A percentile compares a stretch with the other conserved stretches of the same genome.
Conservation (phyloP, 2,888 invertebrate species). For the Neoascia interrupta region DNA sequence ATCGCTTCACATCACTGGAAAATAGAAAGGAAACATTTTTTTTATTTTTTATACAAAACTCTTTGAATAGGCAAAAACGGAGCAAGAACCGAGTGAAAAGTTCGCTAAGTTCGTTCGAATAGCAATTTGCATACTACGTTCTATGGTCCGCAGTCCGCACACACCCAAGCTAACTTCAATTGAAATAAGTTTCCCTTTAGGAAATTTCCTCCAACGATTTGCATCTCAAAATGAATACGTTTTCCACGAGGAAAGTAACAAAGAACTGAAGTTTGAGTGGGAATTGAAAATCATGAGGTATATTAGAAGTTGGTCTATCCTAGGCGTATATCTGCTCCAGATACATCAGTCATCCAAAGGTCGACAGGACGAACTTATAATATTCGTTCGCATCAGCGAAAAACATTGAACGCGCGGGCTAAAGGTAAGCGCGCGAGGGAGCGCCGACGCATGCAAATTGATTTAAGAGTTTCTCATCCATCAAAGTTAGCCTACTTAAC, state of each 20-base stretch:
- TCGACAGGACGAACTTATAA: constrained; percentile 16
- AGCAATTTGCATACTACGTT: constrained; percentile 56
- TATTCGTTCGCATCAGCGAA: constrained; percentile 4
- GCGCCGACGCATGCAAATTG: too few relatives aligned
- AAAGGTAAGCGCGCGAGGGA: constrained; percentile 1
- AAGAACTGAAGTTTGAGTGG: not conserved
- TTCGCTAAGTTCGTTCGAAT: constrained; percentile 50
- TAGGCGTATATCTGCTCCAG: not conserved
- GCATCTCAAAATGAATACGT: constrained; percentile 36
- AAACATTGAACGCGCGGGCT: constrained; percentile 2
- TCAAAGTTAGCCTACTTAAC: constrained; percentile 41
- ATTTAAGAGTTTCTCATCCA: constrained; percentile 51
- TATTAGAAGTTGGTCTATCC: constrained; percentile 25
- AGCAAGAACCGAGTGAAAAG: constrained; percentile 22
- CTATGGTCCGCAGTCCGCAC: not conserved
- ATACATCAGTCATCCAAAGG: too few relatives aligned
- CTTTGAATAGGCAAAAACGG: too few relatives aligned
- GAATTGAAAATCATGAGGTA: constrained; percentile 43
- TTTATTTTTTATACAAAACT: constrained; percentile 8
- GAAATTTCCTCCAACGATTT: constrained; percentile 41
- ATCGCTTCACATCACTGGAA: constrained; percentile 23
- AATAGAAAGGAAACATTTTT: constrained; percentile 9
- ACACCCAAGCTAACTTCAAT: constrained; percentile 50
- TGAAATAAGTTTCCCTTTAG: constrained; percentile 47
- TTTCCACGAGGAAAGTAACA: constrained; percentile 3